These are phyloP conservation scores for Coenonympha glycerion DNA, from an alignment of 2,888 invertebrate genomes.

Conservation along the genomic window DNA sequence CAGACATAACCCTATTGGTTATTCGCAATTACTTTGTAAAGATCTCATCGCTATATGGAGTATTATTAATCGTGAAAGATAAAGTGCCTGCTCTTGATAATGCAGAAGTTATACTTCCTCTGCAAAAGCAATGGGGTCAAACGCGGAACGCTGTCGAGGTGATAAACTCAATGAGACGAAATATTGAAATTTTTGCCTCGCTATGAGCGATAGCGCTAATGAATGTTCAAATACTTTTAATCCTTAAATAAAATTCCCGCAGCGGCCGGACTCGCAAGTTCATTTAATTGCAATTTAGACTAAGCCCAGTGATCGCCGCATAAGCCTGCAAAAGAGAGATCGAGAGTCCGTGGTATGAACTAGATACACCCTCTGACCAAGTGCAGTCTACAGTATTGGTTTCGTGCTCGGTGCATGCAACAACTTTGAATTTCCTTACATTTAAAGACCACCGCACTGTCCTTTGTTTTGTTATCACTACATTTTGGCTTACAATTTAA, in stretches of 20 bases:
- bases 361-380: slow-evolving; percentile 39
- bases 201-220: slow-evolving; percentile 4
- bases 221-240: slow-evolving; percentile 16
- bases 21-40: too few relatives aligned
- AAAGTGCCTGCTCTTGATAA: slow-evolving; percentile 9
- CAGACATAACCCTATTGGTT: too few relatives aligned
- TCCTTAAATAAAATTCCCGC: slow-evolving; percentile 20
- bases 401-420: too few relatives aligned
- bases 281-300: slow-evolving; percentile 63
- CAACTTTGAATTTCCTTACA: slow-evolving; percentile 42
- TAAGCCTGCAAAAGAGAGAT: slow-evolving; percentile 54
- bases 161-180: slow-evolving; percentile 12
- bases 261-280: slow-evolving; percentile 34
- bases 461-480: not conserved
- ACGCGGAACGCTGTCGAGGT: slow-evolving; percentile 1
- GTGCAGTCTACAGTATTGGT: slow-evolving; percentile 46
- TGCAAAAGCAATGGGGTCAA: not conserved
- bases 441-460: slow-evolving; percentile 10
- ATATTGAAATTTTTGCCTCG: slow-evolving; percentile 3
- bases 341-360: slow-evolving; percentile 48
- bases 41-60: slow-evolving; percentile 1
- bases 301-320: slow-evolving; percentile 58
- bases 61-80: slow-evolving; percentile 2
- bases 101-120: slow-evolving; percentile 8
- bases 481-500: not conserved